A percentile compares a stretch with the other conserved stretches of the same genome.
phyloP scores from a whole-genome alignment of 1,140 invertebrate genomes.

The Geopemphigus sp. region DNA sequence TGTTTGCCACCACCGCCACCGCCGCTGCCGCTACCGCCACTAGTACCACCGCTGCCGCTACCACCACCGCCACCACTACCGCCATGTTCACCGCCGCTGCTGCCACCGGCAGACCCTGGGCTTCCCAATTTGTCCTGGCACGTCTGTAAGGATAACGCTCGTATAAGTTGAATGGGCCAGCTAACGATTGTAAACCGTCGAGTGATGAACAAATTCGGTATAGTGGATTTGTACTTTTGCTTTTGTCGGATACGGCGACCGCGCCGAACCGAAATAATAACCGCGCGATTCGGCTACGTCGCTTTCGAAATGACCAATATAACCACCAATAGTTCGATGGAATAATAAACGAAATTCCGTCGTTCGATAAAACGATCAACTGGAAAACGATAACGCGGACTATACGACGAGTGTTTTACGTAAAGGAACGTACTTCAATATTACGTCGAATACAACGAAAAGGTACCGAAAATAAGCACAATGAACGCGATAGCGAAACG shows the following conservation, averaged over 20 bases:
- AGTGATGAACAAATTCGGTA: no score
- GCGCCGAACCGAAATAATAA: neutral
- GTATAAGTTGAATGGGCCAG: neutral
- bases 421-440: neutral
- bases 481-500: no score
- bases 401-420: neutral
- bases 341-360: neutral
- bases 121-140: neutral
- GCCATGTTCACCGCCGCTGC: no score
- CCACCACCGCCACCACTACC: neutral
- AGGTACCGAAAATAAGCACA: no score
- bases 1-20: neutral
- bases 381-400: neutral
- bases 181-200: no score
- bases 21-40: neutral
- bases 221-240: neutral
- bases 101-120: no score
- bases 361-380: neutral
- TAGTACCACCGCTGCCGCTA: neutral
- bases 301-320: neutral
- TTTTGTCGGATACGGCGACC: no score
- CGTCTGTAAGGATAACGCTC: neutral
- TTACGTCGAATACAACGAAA: neutral
- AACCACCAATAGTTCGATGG: neutral
- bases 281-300: no score